Conservation (phyloP, 2,888 invertebrate genomes). For the Cheilosia scutellata region DNA sequence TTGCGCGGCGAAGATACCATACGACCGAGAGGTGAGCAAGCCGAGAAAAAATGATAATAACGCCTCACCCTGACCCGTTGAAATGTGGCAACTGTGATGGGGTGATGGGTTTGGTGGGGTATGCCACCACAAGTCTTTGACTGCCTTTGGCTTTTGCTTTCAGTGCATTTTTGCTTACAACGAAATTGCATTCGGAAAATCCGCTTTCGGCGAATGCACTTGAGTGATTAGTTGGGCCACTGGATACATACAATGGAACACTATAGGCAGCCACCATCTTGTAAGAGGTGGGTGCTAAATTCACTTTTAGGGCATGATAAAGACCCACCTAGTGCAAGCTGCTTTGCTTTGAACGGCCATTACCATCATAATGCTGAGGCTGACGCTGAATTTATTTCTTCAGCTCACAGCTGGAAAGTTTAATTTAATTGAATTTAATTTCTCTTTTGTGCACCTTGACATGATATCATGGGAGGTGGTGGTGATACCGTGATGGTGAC, state of each 20-base stretch:
- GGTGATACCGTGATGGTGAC: background rate
- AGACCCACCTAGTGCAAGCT: slow-evolving; percentile 29
- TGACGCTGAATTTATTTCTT: slow-evolving; percentile 21
- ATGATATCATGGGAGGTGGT: slow-evolving; percentile 1
- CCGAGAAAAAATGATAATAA: slow-evolving; percentile 45
- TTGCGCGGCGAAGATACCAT: slow-evolving; percentile 45
- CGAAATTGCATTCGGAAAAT: slow-evolving; percentile 64
- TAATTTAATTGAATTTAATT: slow-evolving; percentile 71
- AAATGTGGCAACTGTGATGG: slow-evolving; percentile 22
- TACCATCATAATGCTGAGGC: background rate
- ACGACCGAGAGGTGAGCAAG: slow-evolving; percentile 36
- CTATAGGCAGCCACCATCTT: slow-evolving; percentile 9
- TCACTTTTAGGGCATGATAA: slow-evolving; percentile 51
- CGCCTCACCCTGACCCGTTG: slow-evolving; percentile 71
- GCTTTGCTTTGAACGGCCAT: slow-evolving; percentile 34
- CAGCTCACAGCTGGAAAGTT: slow-evolving; percentile 45
- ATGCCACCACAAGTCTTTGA: slow-evolving; percentile 38
- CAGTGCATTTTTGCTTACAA: slow-evolving; percentile 44
- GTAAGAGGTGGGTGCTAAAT: slow-evolving; percentile 37
- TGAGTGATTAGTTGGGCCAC: slow-evolving; percentile 72
- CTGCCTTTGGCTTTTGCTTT: slow-evolving; percentile 63
- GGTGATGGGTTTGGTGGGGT: background rate
- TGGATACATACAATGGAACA: slow-evolving; percentile 35
- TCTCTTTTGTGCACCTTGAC: slow-evolving; percentile 72
- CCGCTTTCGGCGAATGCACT: slow-evolving; percentile 67